phyloP scores from a whole-genome alignment of 1,140 invertebrate genomes.

The Pseudomyrmex cubaensis region DNA sequence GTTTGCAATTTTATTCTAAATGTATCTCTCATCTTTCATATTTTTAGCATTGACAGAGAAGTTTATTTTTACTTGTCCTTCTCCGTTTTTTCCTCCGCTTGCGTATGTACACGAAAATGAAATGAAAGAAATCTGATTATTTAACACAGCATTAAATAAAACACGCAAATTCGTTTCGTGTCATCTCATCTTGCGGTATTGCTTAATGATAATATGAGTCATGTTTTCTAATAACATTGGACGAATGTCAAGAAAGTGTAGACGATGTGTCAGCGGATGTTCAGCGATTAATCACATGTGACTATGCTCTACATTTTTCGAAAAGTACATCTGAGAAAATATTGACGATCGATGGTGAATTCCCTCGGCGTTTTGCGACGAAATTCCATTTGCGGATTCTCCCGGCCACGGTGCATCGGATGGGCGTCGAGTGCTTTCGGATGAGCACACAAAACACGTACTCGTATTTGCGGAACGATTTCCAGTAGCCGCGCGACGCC shows the following conservation, averaged over 20 bases:
- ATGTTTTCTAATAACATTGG: neutral
- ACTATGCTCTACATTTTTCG: slow-evolving; percentile 17
- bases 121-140: neutral
- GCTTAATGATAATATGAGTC: neutral
- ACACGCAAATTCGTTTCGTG: neutral
- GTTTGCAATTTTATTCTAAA: too few relatives aligned
- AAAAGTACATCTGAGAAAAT: slow-evolving; percentile 29
- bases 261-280: neutral
- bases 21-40: neutral
- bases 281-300: slow-evolving; percentile 18
- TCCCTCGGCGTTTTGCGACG: neutral
- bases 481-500: slow-evolving; percentile 44
- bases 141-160: neutral
- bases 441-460: slow-evolving; percentile 62
- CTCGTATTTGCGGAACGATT: slow-evolving; percentile 56
- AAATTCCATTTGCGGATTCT: slow-evolving; percentile 20
- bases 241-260: neutral
- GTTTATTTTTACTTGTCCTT: neutral
- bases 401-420: neutral
- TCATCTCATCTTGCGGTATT: slow-evolving; percentile 7
- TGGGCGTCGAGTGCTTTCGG: slow-evolving; percentile 20
- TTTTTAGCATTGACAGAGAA: neutral
- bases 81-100: neutral
- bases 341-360: slow-evolving; percentile 8
- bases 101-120: neutral